Conservation (phyloP, 2,113 vertebrate genomes). For the Hydropotes inermis region DNA sequence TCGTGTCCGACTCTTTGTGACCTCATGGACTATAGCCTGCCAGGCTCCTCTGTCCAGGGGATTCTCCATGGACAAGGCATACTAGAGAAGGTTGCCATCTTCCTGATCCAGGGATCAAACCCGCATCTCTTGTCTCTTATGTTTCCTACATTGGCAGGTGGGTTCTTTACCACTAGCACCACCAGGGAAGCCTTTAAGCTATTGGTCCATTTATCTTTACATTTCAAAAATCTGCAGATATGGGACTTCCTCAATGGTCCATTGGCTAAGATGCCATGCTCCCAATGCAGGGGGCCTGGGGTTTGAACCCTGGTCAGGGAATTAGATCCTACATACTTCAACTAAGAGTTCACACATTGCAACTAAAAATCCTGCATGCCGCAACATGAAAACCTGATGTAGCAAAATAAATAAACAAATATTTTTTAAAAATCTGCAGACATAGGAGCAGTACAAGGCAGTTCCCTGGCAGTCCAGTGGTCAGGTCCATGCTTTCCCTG, state of each 20-base stretch:
- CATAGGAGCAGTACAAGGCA: neutral
- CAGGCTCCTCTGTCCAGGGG: neutral
- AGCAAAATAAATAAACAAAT: neutral
- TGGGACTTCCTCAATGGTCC: neutral
- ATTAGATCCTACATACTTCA: neutral
- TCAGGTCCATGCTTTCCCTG: neutral
- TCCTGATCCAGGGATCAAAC: neutral
- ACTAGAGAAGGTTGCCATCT: neutral
- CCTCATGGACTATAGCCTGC: neutral
- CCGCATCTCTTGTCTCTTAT: neutral
- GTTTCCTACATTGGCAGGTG: neutral
- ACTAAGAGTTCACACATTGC: fast-evolving
- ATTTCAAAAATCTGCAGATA: neutral
- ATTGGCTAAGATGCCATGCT: neutral
- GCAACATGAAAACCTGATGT: neutral
- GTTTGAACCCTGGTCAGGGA: neutral
- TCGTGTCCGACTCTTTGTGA: neutral
- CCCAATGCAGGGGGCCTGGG: neutral
- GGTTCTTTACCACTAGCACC: neutral
- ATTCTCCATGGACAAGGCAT: neutral
- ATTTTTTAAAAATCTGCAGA: neutral
- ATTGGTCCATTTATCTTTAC: neutral
- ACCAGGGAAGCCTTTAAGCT: neutral
- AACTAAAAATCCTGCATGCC: neutral
- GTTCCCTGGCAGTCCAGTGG: neutral